Evolutionary conservation across 2,113 vertebrate genomes (phyloP).

Genomic region (Macaca nemestrina): DNA sequence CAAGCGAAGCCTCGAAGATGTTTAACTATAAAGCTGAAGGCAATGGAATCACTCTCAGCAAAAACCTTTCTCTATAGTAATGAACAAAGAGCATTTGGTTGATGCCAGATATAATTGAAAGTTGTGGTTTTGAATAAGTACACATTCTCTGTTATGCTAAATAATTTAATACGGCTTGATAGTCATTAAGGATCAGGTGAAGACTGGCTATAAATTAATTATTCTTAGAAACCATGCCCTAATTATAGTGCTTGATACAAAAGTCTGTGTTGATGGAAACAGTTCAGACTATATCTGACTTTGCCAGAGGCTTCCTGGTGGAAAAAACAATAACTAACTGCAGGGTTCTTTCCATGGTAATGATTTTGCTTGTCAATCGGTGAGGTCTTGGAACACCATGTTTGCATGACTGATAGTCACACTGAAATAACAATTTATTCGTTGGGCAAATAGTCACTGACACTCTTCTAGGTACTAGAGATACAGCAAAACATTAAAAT

Average conservation of each 20-base stretch:
- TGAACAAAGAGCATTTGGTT: slow-evolving; percentile 8
- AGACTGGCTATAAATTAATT: slow-evolving; percentile 69
- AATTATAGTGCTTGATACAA: slow-evolving; percentile 73
- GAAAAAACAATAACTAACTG: slow-evolving; percentile 73
- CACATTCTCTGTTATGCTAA: slow-evolving; percentile 35
- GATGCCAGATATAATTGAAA: slow-evolving; percentile 39
- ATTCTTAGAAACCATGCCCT: slow-evolving; percentile 67
- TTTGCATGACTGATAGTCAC: slow-evolving; percentile 52
- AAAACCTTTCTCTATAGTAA: slow-evolving; percentile 60
- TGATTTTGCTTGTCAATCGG: slow-evolving; percentile 72
- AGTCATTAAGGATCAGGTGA: slow-evolving; percentile 71
- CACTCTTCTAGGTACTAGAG: background rate
- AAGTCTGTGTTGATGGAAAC: slow-evolving; percentile 57
- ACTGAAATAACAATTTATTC: background rate
- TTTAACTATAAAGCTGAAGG: slow-evolving; percentile 43
- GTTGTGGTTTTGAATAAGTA: slow-evolving; percentile 59
- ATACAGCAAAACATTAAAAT: background rate
- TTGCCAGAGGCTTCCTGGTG: slow-evolving; percentile 76
- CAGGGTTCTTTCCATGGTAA: slow-evolving; percentile 71
- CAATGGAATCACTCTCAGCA: slow-evolving; percentile 43
- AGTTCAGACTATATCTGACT: slow-evolving; percentile 66
- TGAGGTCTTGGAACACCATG: slow-evolving; percentile 57
- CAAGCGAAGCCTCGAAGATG: slow-evolving; percentile 48
- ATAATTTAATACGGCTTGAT: slow-evolving; percentile 70
- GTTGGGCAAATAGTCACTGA: background rate